Base-by-base conservation (phyloP, 2,888 invertebrate species). In the Lepidocyrtoides sp. region DNA sequence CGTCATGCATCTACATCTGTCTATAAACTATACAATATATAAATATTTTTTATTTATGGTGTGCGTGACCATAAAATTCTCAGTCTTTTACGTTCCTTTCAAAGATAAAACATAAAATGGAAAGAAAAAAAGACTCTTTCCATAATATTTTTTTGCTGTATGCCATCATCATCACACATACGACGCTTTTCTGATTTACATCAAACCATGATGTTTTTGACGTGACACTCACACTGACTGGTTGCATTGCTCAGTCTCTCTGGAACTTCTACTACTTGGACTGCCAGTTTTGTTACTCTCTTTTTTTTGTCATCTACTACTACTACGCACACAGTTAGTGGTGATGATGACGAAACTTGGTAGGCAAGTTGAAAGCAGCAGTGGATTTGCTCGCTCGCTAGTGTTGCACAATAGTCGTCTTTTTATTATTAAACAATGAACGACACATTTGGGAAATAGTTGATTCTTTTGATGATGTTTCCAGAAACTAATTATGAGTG, bases 391-490 rank as follows among this genome's bases (percentile, higher is more conserved):
- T 8, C 8, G 51, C 17, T 51, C 29, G 29, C 32, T 36, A 36
- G 20, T 48, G 66, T 72, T 86, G 75, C 77, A 77, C 75, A 75
- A 86, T 48, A 60, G 77, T 72, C 17, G 17, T 86, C 44, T n/a
- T 86, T 86, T 69, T 69, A 87, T 87, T 88, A 88, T 88, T 81
- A 81, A 81, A 82, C 81, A 88, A 81, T 51, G 83, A 89, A 89
- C 84, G 89, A 84, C 89, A 83, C 89, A 63, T 72, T 89, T 89
- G 89, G 84, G 89, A 89, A 89, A 89, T 60, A 77, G 84, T 79
- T 89, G 44, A 83, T 89, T 89, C 84, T 75, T 60, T 84, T 84
- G 77, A 89, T 84, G 83, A 83, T 82, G 89, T 84, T 84, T 75
- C 89, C 54, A 57, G 72, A 84, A 89, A 89, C 84, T 89, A 89